Evolutionary conservation across 2,113 vertebrate genomes (phyloP).

Genomic region (Laterallus jamaicensis): DNA sequence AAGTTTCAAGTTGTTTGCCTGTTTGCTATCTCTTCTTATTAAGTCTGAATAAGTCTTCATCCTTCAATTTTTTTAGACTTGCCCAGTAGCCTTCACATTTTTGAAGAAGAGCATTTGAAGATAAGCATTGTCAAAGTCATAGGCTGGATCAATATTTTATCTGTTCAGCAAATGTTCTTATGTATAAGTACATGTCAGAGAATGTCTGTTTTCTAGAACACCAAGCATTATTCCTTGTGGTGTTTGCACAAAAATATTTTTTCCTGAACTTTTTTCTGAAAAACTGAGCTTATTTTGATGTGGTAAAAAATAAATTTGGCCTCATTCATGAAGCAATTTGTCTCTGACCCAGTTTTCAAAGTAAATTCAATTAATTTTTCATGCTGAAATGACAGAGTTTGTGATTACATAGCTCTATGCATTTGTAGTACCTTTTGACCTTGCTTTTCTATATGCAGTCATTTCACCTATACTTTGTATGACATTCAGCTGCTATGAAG

Average conservation of each 20-base stretch:
- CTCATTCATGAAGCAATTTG: neutral
- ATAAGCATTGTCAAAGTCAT: neutral
- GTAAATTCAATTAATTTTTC: constrained; percentile 58
- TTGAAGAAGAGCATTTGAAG: neutral
- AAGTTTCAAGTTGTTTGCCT: neutral
- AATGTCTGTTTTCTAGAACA: neutral
- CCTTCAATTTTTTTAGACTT: neutral
- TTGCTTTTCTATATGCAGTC: neutral
- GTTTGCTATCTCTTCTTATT: neutral
- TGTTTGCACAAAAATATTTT: neutral
- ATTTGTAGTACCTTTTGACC: neutral
- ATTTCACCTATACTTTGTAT: neutral
- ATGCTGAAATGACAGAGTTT: constrained; percentile 11
- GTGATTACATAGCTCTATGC: neutral
- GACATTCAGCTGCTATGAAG: neutral
- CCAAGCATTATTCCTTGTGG: neutral
- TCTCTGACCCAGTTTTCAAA: constrained; percentile 39
- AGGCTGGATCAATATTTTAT: neutral
- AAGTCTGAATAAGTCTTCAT: neutral
- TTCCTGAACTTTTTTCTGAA: neutral
- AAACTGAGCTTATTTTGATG: neutral
- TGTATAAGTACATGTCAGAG: neutral
- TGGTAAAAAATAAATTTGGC: neutral
- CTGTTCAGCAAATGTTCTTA: neutral
- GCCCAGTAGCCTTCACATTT: neutral